Base-by-base conservation (phyloP, 2,113 vertebrate genomes). In the Saccopteryx leptura region DNA sequence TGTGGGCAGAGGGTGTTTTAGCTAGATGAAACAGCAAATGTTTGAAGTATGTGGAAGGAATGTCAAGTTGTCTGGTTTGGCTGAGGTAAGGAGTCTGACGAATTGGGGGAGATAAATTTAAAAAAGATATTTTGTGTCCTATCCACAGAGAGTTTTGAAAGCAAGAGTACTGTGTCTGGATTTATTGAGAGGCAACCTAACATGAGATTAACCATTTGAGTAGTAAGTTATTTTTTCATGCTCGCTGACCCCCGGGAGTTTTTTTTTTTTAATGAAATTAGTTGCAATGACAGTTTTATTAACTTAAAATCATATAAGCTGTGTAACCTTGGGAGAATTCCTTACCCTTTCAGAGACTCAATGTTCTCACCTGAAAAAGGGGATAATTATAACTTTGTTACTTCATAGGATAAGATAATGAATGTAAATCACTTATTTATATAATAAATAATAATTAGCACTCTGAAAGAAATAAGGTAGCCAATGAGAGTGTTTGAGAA, bases 101-200 rank as follows among this genome's bases (percentile, higher is more conserved):
- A 95, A 69, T 18, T 50, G 60, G 28, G 33, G 14, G 33, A 85
- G 39, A 85, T 31, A 92, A 69, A 65, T 86, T 83, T 71, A 69
- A 84, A 90, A 69, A 82, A 58, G 39, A 3, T 54, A 31, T 81
- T 89, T 80, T 52, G 84, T 24, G 46, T 94, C 28, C 46, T 58
- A 18, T 71, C 28, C 54, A 75, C 24, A 63, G 74, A 92, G 50
- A 54, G 33, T 17, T 89, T 81, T 76, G 81, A 95, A 80, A 81
- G 33, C n/a, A 79, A 76, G 52, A 94, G 95, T 52, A 28, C 9
- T 48, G 21, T 76, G 58, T 85, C 52, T 94, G 60, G 48, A 58
- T 92, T 92, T 86, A 92, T 50, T 75, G n/a, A 86, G 71, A 79
- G 24, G 33, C 33, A 69, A 92, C 12, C 39, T 60, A 71, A 19